Conservation (phyloP, 2,797 vertebrate species). For the Aplochiton taeniatus region DNA sequence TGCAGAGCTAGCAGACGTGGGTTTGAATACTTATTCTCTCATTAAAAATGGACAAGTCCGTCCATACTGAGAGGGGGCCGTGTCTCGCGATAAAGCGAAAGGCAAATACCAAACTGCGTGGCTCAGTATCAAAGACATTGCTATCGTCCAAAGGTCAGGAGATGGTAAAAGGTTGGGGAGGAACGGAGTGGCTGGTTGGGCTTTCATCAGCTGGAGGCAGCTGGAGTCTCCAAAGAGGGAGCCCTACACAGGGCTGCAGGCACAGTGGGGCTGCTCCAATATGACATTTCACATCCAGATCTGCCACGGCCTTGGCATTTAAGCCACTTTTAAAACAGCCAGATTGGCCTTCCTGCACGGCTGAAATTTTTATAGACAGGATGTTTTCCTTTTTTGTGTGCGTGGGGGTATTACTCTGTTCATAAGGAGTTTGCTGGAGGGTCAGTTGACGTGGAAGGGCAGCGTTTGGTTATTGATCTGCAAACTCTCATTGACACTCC, state of each 20-base stretch:
- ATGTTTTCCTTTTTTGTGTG: constrained; percentile 44
- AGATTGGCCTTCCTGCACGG: constrained; percentile 64
- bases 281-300: constrained; percentile 83
- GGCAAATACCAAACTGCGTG: constrained; percentile 69
- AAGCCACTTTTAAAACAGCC: constrained; percentile 76
- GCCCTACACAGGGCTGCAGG: constrained; percentile 64
- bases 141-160: constrained; percentile 80
- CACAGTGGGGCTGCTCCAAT: constrained; percentile 73
- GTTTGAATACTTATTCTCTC: constrained; percentile 67
- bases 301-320: constrained; percentile 80
- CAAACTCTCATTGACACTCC: constrained; percentile 18
- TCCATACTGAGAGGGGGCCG: constrained; percentile 11
- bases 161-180: constrained; percentile 80
- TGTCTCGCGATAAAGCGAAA: not conserved
- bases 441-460: constrained; percentile 46
- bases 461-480: constrained; percentile 48
- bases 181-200: constrained; percentile 65
- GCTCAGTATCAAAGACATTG: constrained; percentile 76
- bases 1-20: constrained; percentile 54
- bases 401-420: constrained; percentile 56
- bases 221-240: constrained; percentile 70
- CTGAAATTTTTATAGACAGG: constrained; percentile 61
- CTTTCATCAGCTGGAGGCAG: constrained; percentile 79
- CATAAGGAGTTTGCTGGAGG: constrained; percentile 44
- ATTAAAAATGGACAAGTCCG: constrained; percentile 64